phyloP scores from a whole-genome alignment of 2,797 vertebrate species.

The Neoniphon sammara region DNA sequence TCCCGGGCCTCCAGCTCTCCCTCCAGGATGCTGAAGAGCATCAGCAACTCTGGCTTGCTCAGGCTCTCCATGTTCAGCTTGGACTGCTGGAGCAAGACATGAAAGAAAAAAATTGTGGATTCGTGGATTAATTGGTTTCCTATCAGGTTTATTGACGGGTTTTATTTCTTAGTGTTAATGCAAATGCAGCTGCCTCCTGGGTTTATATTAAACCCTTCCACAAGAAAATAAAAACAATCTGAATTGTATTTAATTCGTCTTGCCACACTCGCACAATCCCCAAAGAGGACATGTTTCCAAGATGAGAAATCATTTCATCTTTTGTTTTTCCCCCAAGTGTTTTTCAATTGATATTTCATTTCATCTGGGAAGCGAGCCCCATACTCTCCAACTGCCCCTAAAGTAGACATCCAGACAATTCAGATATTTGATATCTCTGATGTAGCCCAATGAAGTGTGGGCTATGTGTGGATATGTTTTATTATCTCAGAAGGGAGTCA shows the following conservation, averaged over 20 bases:
- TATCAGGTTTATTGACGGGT: not conserved
- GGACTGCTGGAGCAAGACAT: slow-evolving; percentile 71
- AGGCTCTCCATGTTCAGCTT: slow-evolving; percentile 83
- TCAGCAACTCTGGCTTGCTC: slow-evolving; percentile 82
- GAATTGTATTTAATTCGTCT: not conserved
- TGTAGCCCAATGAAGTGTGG: slow-evolving; percentile 43
- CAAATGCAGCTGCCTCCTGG: not conserved
- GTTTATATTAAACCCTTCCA: not conserved
- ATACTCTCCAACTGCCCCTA: slow-evolving; percentile 20
- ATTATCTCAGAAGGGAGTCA: slow-evolving; percentile 24
- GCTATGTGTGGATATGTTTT: slow-evolving; percentile 37
- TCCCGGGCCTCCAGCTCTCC: slow-evolving; percentile 86
- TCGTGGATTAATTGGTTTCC: not conserved
- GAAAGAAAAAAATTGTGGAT: slow-evolving; percentile 3
- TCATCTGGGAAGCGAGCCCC: slow-evolving; percentile 30
- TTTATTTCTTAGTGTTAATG: not conserved
- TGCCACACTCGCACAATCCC: not conserved
- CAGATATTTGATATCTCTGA: slow-evolving; percentile 25
- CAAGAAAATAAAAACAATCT: not conserved
- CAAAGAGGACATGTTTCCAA: not conserved
- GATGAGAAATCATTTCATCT: slow-evolving; percentile 4
- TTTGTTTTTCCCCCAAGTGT: slow-evolving; percentile 18
- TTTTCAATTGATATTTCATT: slow-evolving; percentile 18
- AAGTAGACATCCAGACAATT: slow-evolving; percentile 41
- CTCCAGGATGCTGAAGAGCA: slow-evolving; percentile 85